Evolutionary conservation across 53 echinoderm and acorn worm genomes (phyloP).

Genomic region (Mesocentrotus franciscanus): DNA sequence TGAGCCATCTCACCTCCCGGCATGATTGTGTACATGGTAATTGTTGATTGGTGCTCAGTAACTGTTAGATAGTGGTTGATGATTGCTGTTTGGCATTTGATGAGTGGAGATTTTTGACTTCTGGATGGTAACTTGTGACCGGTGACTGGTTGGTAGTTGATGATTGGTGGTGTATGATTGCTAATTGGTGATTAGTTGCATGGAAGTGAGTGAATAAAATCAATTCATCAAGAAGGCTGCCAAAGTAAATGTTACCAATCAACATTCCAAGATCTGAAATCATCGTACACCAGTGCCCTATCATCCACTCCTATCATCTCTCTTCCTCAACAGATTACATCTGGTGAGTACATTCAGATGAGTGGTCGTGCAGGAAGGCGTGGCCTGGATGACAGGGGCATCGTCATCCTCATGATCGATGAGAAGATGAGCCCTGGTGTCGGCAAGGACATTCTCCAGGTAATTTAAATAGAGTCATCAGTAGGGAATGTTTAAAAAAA

Average conservation of each 20-base stretch:
- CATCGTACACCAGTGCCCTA: too few species aligned
- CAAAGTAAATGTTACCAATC: too few species aligned
- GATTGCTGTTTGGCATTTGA: not conserved
- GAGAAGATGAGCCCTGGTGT: slow-evolving; percentile 99
- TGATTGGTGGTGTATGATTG: too few species aligned
- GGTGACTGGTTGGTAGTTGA: not conserved
- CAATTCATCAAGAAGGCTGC: too few species aligned
- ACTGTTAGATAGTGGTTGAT: not conserved
- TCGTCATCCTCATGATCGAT: slow-evolving; percentile 98
- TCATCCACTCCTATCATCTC: not conserved
- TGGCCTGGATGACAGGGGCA: slow-evolving; percentile 96
- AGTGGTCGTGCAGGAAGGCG: slow-evolving; percentile 98
- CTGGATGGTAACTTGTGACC: not conserved
- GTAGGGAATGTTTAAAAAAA: too few species aligned
- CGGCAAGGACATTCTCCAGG: slow-evolving; percentile 95
- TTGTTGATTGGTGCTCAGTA: too few species aligned
- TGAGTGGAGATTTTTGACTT: too few species aligned
- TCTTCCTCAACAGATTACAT: slow-evolving; percentile 75
- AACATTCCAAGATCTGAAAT: too few species aligned
- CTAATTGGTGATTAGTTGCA: too few species aligned
- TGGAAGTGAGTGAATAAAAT: too few species aligned
- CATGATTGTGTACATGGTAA: not conserved
- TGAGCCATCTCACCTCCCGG: too few species aligned
- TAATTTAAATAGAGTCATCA: slow-evolving; percentile 21
- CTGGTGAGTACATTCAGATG: slow-evolving; percentile 99